A percentile compares a stretch with the other conserved stretches of the same genome.
phyloP scores from a whole-genome alignment of 2,888 invertebrate species.

The Chorisops tibialis region DNA sequence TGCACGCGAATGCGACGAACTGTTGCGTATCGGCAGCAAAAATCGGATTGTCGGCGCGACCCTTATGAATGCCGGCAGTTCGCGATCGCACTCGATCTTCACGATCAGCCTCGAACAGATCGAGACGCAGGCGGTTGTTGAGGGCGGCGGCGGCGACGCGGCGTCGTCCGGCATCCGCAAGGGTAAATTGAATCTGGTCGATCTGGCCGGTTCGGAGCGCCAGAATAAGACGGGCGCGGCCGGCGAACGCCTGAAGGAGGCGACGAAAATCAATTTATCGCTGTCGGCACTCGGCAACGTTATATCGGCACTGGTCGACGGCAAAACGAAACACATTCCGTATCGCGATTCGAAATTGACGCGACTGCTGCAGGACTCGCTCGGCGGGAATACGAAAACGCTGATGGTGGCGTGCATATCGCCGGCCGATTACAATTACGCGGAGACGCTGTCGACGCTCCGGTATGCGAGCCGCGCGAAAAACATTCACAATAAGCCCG shows the following conservation, averaged over 20 bases:
- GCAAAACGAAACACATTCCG: slow-evolving; percentile 74
- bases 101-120: slow-evolving; percentile 81
- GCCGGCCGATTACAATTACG: slow-evolving; percentile 77
- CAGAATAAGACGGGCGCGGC: slow-evolving; percentile 82
- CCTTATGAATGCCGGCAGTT: slow-evolving; percentile 83
- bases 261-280: slow-evolving; percentile 85
- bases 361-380: slow-evolving; percentile 71
- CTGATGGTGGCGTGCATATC: slow-evolving; percentile 84
- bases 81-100: slow-evolving; percentile 84
- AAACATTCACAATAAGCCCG: slow-evolving; percentile 80
- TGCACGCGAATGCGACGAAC: slow-evolving; percentile 69
- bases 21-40: slow-evolving; percentile 73
- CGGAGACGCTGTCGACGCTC: slow-evolving; percentile 78
- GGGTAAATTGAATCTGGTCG: slow-evolving; percentile 81
- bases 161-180: slow-evolving; percentile 56
- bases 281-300: slow-evolving; percentile 86
- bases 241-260: slow-evolving; percentile 81
- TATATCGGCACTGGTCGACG: slow-evolving; percentile 81
- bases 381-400: slow-evolving; percentile 85
- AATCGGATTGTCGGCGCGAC: slow-evolving; percentile 81
- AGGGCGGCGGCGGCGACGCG: slow-evolving; percentile 33
- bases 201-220: slow-evolving; percentile 84
- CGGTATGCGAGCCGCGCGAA: slow-evolving; percentile 83
- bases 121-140: slow-evolving; percentile 47
- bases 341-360: slow-evolving; percentile 85